These are phyloP conservation scores for Scomber japonicus DNA, from an alignment of 2,113 vertebrate genomes.

Conservation along the genomic window DNA sequence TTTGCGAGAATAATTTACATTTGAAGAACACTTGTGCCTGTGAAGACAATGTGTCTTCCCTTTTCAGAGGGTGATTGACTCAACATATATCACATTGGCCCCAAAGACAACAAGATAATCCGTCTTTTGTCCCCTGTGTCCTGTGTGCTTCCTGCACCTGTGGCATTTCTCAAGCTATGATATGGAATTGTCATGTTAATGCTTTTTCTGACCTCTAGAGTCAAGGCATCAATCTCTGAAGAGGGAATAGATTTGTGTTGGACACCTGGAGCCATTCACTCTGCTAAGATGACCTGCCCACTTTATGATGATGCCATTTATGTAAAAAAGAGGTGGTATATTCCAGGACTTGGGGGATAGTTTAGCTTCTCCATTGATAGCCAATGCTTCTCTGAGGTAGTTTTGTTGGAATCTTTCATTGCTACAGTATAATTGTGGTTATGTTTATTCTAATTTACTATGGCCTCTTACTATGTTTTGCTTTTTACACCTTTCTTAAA, in stretches of 20 bases:
- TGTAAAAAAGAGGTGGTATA: constrained; percentile 33
- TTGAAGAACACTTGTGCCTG: background rate
- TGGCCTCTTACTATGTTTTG: background rate
- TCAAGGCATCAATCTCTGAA: constrained; percentile 59
- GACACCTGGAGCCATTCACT: constrained; percentile 61
- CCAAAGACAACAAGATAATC: constrained; percentile 33
- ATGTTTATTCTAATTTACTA: background rate
- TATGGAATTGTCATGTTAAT: constrained; percentile 65
- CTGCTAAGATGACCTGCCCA: constrained; percentile 44
- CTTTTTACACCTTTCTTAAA: background rate
- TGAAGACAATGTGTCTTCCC: background rate
- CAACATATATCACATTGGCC: constrained; percentile 35
- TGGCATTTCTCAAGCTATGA: constrained; percentile 54
- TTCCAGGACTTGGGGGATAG: background rate
- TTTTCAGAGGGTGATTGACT: constrained; percentile 14
- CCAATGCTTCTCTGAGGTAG: background rate
- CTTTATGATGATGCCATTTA: constrained; percentile 38
- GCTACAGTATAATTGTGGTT: background rate
- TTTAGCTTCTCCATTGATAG: background rate
- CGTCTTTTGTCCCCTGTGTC: constrained; percentile 18
- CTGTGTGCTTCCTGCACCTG: constrained; percentile 40
- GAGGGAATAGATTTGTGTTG: constrained; percentile 53
- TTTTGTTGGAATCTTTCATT: background rate
- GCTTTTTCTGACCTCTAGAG: constrained; percentile 58
- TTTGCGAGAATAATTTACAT: background rate